Evolutionary conservation across 2,888 invertebrate species (phyloP), one percentile per base, ranked within the genome.

Genomic region (Diarsia mendica): DNA sequence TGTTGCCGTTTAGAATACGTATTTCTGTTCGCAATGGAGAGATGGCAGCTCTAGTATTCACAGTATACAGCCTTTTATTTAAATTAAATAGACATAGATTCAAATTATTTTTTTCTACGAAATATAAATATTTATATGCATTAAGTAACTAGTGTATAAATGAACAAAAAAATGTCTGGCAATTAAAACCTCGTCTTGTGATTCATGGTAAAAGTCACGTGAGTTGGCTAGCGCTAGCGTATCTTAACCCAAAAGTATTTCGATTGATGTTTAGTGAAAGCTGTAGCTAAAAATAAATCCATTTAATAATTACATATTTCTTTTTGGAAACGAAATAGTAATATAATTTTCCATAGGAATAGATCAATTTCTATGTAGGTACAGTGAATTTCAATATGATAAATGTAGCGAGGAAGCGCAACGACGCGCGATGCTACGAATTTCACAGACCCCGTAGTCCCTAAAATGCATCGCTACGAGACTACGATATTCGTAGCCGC

Each of bases 1-100:
- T 20, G 28, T 28, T 8, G 9, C 28, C 8, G 18, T 53, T 60
- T 23, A 18, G 4, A 71, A 49, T 58, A 33, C 1, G 10, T 60
- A 80, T 66, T 84, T 49, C 44, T 51, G 33, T 28, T 55, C 9
- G 11, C 20, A 51, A 5, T 18, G 3, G 67, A 69, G 73, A 83
- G 82, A 77, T 82, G 82, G 82, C 82, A 82, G 67, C 77, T 61
- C 77, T 46, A 63, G 72, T 65, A 10, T 33, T 44, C 23, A 60
- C 1, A 23, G 15, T 33, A 48, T 51, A 18, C 5, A 20, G 10
- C 5, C 0, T 23, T 39, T 67, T 33, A n/a, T 28, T 2, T 28
- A 28, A 28, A 28, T 2, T 28, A 44, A 39, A 28, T n/a, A 23
- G 10, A 44, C 2, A 51, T 15, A 13, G 18, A 33, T 15, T 28